Percentiles rank a stretch among this genome's conserved stretches.
These are phyloP conservation scores for Stomorhina lunata DNA, from an alignment of 2,888 invertebrate genomes.

Conservation along the genomic window DNA sequence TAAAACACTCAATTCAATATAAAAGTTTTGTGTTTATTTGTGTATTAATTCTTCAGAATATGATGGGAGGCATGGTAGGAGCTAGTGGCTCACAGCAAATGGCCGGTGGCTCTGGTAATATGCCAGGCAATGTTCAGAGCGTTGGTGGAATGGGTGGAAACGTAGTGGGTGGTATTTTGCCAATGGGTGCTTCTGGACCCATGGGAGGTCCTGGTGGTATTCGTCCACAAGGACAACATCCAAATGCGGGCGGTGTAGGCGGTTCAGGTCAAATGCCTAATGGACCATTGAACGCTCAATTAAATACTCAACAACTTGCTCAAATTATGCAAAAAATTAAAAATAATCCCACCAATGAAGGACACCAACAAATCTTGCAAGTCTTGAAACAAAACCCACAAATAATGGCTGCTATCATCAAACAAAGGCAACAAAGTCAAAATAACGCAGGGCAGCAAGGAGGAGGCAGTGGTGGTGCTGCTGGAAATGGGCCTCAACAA, in stretches of 20 bases:
- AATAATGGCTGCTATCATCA: constrained; percentile 96
- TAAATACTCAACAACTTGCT: constrained; percentile 85
- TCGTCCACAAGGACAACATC: constrained; percentile 80
- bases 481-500: constrained; percentile 74
- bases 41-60: too few relatives aligned
- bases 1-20: too few relatives aligned
- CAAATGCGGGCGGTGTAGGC: constrained; percentile 69
- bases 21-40: too few relatives aligned
- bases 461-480: constrained; percentile 69
- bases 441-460: constrained; percentile 73
- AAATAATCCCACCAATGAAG: constrained; percentile 93
- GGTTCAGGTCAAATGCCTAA: constrained; percentile 71
- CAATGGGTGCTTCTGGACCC: constrained; percentile 70
- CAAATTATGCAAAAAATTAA: constrained; percentile 94
- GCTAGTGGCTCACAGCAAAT: constrained; percentile 75
- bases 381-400: constrained; percentile 96
- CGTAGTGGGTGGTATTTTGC: constrained; percentile 67
- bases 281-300: constrained; percentile 71
- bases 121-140: constrained; percentile 60
- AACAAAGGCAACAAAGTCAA: constrained; percentile 86
- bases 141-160: constrained; percentile 71
- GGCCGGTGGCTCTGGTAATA: constrained; percentile 70
- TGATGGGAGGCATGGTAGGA: constrained; percentile 78
- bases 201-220: constrained; percentile 69
- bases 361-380: constrained; percentile 93